A percentile compares a stretch with the other conserved stretches of the same genome.
phyloP scores from a whole-genome alignment of 1,140 invertebrate genomes.

The Caenorhabditis latens region DNA sequence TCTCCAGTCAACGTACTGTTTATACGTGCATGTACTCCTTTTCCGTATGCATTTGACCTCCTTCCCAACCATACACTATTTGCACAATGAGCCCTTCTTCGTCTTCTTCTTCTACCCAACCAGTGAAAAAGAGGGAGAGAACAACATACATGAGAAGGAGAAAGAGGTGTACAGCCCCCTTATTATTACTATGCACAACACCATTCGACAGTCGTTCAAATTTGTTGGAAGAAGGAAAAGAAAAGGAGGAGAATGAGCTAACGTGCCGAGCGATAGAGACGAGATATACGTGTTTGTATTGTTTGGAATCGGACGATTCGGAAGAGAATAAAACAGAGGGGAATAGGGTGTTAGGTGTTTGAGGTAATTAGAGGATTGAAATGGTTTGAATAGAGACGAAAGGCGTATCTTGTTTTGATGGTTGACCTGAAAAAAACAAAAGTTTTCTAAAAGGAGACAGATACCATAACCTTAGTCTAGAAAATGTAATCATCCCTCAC shows the following conservation, averaged over 20 bases:
- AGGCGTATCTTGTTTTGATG: too few species aligned
- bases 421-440: too few species aligned
- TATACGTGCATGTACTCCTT: slow-evolving; percentile 32
- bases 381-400: too few species aligned
- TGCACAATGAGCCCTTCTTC: slow-evolving; percentile 21
- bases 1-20: not conserved
- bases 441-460: too few species aligned
- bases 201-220: not conserved
- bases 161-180: slow-evolving; percentile 22
- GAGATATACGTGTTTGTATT: not conserved
- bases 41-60: slow-evolving; percentile 11
- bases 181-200: slow-evolving; percentile 30
- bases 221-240: not conserved
- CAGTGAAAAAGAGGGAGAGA: not conserved
- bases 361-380: not conserved
- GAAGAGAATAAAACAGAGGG: not conserved
- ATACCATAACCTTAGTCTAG: too few species aligned
- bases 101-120: not conserved
- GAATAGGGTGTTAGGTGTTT: not conserved
- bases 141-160: not conserved
- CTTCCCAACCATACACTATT: not conserved
- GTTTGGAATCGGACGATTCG: not conserved
- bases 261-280: not conserved
- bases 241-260: slow-evolving; percentile 33
- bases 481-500: too few species aligned